Evolutionary conservation across 2,888 invertebrate genomes (phyloP).

Genomic region (Coelopa pilipes): DNA sequence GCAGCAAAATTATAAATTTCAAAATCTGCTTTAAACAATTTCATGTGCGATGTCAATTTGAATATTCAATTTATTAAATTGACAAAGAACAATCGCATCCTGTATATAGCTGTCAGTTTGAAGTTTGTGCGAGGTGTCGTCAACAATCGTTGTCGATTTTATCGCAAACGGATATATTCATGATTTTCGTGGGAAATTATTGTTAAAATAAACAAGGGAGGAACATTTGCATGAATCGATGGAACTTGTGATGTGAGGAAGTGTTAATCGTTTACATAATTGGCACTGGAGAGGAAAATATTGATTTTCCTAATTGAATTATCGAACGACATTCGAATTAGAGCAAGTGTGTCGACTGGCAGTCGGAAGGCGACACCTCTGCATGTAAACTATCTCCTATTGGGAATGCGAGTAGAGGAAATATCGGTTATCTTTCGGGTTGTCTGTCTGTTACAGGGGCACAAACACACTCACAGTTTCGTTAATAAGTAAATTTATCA

Average conservation of each 20-base stretch:
- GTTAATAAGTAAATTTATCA: slow-evolving; percentile 15
- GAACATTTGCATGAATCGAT: neutral
- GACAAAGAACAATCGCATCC: too few species aligned
- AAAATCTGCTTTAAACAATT: too few species aligned
- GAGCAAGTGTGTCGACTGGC: neutral
- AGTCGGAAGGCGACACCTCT: neutral
- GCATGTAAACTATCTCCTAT: neutral
- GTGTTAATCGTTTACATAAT: neutral
- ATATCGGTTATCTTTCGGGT: neutral
- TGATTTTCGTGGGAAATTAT: slow-evolving; percentile 18
- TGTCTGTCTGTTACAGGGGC: neutral
- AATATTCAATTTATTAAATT: too few species aligned
- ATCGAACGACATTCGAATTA: neutral
- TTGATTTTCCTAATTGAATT: slow-evolving; percentile 13
- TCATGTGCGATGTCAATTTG: too few species aligned
- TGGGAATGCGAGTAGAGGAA: slow-evolving; percentile 10
- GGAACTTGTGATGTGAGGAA: neutral
- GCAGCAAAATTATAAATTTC: too few species aligned
- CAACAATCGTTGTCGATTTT: neutral
- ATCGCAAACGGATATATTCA: neutral
- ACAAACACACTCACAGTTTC: neutral
- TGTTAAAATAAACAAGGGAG: slow-evolving; percentile 15
- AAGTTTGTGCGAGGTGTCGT: slow-evolving; percentile 3
- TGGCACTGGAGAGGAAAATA: neutral
- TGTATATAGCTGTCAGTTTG: too few species aligned